phyloP scores from a whole-genome alignment of 2,888 invertebrate genomes.

The Ditylenchus weischeri region DNA sequence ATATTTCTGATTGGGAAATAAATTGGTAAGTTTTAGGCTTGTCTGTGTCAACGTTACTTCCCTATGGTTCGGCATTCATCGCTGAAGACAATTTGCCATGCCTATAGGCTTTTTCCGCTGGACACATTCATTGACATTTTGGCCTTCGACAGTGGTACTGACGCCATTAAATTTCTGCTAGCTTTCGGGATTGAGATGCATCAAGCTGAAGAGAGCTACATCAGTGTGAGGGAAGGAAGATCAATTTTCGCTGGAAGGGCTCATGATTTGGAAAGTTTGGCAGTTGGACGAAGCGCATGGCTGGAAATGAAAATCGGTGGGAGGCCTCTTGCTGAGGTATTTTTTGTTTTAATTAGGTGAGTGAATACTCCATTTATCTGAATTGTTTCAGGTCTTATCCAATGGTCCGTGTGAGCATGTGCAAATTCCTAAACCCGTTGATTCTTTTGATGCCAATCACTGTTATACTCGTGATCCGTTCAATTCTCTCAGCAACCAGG shows the following conservation, averaged over 20 bases:
- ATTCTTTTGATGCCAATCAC: conserved; percentile 14
- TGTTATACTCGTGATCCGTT: conserved; percentile 15
- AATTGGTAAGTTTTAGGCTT: conserved; percentile 20
- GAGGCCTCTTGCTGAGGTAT: conserved; percentile 14
- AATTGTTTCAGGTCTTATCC: conserved; percentile 19
- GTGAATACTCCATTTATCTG: neutral
- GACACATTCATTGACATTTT: conserved; percentile 32
- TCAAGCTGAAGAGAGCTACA: conserved; percentile 11
- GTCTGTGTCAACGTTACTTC: conserved; percentile 47
- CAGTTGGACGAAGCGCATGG: conserved; percentile 12
- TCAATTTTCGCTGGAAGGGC: conserved; percentile 13
- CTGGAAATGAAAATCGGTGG: conserved; percentile 15
- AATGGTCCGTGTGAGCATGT: conserved; percentile 9
- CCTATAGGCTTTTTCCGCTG: conserved; percentile 27
- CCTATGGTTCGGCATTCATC: conserved; percentile 30
- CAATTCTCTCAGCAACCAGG: neutral
- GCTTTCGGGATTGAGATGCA: conserved; percentile 32
- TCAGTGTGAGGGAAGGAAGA: conserved; percentile 13
- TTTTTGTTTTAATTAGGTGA: neutral
- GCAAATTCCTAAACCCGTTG: conserved; percentile 5
- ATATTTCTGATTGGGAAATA: neutral
- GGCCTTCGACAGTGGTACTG: conserved; percentile 38
- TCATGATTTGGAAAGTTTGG: neutral
- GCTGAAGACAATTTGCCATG: conserved; percentile 24
- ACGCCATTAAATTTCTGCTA: conserved; percentile 26